Percentiles rank a stretch among this genome's conserved stretches.
phyloP scores from a whole-genome alignment of 2,888 invertebrate species.

The Ypsolopha sequella region DNA sequence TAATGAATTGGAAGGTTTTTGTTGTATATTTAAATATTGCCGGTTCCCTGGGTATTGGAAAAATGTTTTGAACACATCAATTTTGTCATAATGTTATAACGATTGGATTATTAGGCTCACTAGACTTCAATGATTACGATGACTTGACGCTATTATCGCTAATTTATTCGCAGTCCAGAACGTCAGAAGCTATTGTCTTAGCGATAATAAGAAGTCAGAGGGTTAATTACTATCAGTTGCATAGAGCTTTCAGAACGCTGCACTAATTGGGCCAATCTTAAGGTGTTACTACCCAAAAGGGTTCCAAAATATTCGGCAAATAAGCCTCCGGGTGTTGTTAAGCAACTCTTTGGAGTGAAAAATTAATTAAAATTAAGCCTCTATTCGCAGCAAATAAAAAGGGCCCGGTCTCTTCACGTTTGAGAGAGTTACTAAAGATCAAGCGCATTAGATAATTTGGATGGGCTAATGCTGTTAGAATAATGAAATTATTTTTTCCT shows the following conservation, averaged over 20 bases:
- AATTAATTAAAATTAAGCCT: constrained; percentile 64
- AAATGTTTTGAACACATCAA: constrained; percentile 29
- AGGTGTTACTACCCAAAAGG: constrained; percentile 29
- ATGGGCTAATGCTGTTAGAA: constrained; percentile 43
- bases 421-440: constrained; percentile 63
- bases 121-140: too few relatives aligned
- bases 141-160: too few relatives aligned
- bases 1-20: constrained; percentile 66
- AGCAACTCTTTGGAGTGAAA: constrained; percentile 57
- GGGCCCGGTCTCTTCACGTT: constrained; percentile 37
- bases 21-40: constrained; percentile 10
- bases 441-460: constrained; percentile 54
- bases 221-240: neutral
- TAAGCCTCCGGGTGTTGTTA: constrained; percentile 43
- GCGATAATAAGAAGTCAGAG: too few relatives aligned
- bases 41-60: constrained; percentile 10
- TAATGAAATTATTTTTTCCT: constrained; percentile 13
- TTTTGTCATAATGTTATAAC: constrained; percentile 1
- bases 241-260: neutral
- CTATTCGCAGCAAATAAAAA: constrained; percentile 28
- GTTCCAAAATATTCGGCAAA: constrained; percentile 56
- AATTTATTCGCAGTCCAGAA: too few relatives aligned
- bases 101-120: neutral
- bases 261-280: constrained; percentile 47
- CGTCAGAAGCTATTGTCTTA: too few relatives aligned